These are phyloP conservation scores for Brienomyrus longianalis DNA, from an alignment of 2,113 vertebrate species.

Conservation along the genomic window DNA sequence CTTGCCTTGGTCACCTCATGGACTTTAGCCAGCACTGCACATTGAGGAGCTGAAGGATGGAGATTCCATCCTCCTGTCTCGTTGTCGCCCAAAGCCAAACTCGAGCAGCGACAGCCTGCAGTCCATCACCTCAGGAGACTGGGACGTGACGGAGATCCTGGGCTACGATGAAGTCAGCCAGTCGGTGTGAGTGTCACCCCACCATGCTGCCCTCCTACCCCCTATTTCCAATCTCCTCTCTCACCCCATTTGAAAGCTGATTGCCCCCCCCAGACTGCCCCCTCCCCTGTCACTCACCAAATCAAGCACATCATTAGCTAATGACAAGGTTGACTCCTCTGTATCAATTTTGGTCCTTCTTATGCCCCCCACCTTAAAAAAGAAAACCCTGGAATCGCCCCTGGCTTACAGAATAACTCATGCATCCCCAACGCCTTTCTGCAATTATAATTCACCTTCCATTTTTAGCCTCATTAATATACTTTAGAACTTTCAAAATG, in stretches of 20 bases:
- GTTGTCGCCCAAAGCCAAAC: slow-evolving; percentile 66
- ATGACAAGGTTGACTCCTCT: neutral
- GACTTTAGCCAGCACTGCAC: neutral
- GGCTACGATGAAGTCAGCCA: slow-evolving; percentile 77
- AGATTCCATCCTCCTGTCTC: neutral
- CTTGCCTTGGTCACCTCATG: neutral
- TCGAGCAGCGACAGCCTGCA: slow-evolving; percentile 82
- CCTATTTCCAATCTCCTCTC: neutral
- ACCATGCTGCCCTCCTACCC: neutral
- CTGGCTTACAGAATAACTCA: neutral
- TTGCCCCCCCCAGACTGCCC: neutral
- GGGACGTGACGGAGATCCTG: slow-evolving; percentile 89
- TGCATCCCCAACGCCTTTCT: neutral
- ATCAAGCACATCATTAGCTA: neutral
- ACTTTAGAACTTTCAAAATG: neutral
- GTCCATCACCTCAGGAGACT: slow-evolving; percentile 87
- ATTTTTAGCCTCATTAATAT: neutral
- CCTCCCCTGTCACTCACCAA: neutral
- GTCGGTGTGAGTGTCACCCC: slow-evolving; percentile 73
- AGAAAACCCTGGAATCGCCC: neutral
- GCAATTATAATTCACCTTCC: neutral
- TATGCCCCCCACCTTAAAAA: neutral
- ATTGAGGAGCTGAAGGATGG: neutral
- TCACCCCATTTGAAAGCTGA: neutral
- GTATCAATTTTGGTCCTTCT: neutral